Evolutionary conservation across 2,113 vertebrate species (phyloP).

Genomic region (Lophius piscatorius): DNA sequence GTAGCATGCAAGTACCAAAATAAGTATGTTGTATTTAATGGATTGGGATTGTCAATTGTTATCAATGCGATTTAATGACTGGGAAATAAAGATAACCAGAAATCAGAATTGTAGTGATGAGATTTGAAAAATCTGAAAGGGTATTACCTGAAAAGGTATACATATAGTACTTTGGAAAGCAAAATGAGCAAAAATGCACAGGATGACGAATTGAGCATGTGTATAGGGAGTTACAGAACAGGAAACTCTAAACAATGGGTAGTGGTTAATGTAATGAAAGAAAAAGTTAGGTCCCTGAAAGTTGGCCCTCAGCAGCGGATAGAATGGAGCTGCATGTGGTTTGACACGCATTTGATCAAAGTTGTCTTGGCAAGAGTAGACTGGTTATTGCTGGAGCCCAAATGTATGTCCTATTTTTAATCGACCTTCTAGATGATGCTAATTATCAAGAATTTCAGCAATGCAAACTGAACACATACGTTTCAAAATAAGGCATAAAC

Average conservation of each 20-base stretch:
- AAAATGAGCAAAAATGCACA: too few species aligned
- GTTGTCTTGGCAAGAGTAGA: constrained; percentile 13
- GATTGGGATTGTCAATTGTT: constrained; percentile 1
- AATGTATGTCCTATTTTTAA: background rate
- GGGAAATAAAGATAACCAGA: background rate
- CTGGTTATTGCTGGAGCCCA: background rate
- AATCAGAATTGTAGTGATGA: background rate
- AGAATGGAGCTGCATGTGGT: constrained; percentile 4
- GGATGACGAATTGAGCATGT: too few species aligned
- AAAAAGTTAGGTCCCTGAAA: too few species aligned
- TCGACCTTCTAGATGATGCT: background rate
- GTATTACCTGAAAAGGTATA: too few species aligned
- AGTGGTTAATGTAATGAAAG: too few species aligned
- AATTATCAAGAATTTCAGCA: background rate
- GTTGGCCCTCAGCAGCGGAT: too few species aligned
- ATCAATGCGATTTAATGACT: constrained; percentile 12
- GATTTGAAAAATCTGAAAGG: too few species aligned
- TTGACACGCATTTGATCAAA: constrained; percentile 31
- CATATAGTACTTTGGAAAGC: too few species aligned
- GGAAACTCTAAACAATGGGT: constrained; percentile 24
- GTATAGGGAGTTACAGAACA: too few species aligned
- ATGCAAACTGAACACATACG: too few species aligned
- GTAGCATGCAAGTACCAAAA: constrained; percentile 37
- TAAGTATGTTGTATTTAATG: constrained; percentile 13
- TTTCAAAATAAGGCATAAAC: constrained; percentile 3